These are phyloP conservation scores for Lytechinus variegatus DNA, from an alignment of 35 echinoderm and acorn worm species.

Conservation along the genomic window DNA sequence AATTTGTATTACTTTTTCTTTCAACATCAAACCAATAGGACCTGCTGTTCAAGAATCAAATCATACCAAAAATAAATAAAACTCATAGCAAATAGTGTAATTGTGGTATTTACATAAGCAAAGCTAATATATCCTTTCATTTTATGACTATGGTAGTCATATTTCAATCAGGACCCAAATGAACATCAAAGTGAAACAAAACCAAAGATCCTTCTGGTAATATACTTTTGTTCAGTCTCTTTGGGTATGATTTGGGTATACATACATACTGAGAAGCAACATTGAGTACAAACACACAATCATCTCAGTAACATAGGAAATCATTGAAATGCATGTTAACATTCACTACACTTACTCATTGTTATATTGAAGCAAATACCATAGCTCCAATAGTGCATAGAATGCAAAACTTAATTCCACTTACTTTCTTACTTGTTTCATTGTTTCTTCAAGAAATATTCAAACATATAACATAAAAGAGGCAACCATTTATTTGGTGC, in stretches of 20 bases:
- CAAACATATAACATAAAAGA: background rate
- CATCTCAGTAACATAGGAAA: background rate
- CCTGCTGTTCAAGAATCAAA: background rate
- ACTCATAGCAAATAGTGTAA: background rate
- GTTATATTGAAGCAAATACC: background rate
- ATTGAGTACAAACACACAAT: background rate
- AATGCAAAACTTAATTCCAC: constrained; percentile 13
- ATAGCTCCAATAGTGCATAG: constrained; percentile 3
- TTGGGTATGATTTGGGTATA: background rate
- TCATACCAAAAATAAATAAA: background rate
- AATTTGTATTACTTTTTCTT: background rate
- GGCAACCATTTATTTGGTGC: background rate
- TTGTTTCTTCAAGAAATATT: background rate
- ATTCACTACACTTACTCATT: background rate
- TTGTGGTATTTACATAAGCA: background rate
- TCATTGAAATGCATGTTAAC: background rate
- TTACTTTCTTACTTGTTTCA: constrained; percentile 20
- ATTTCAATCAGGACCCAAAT: no score
- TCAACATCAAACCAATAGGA: background rate
- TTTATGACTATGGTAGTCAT: background rate
- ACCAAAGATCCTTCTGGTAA: no score
- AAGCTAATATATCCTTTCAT: background rate
- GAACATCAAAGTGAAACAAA: no score
- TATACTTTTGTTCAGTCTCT: no score
- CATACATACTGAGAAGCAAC: background rate